Base-by-base conservation (phyloP, 2,113 vertebrate genomes). In the Oreochromis tanganicae region DNA sequence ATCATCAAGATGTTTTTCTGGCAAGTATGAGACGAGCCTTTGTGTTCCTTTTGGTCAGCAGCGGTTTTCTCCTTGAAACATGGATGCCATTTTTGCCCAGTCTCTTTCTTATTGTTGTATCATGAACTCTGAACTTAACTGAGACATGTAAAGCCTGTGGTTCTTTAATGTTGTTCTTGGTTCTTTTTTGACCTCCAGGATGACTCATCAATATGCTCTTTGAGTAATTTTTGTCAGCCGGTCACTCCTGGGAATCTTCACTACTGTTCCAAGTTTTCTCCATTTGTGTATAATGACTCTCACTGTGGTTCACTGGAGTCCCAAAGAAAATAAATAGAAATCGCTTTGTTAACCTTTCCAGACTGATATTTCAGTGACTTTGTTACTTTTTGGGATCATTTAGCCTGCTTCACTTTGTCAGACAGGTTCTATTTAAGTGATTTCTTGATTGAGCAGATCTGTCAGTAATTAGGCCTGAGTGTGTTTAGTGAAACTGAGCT, bases 381-480 rank as follows among this genome's bases (percentile, higher is more conserved):
- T 63, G 59, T 63, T 63, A 19, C 59, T 34, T 63, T 63, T 63
- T 63, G 29, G 16, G 29, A 34, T 61, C 29, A 61, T 61, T 61
- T 61, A 0, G 57, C 29, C 57, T 61, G 57, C 29, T 61, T 61
- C 16, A 19, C 29, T 61, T 61, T 61, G 9, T 61, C 57, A 0
- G 29, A 34, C 29, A 19, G 16, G 16, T 34, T 63, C 29, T 63
- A 63, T 63, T 34, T 19, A 63, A 61, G 9, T 19, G 29, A 63
- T 63, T 0, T 63, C 59, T 19, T 34, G 59, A 34, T 19, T 34
- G 9, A 59, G 3, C 13, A 34, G 59, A 16, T 34, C 29, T 34
- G 59, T 5, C 59, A 19, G 3, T 63, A 63, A 63, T 19, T 34
- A 34, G 9, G 9, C 5, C 59, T 34, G 16, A 34, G 29, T 19